Percentiles rank a stretch among this genome's conserved stretches.
Evolutionary conservation across 1,140 invertebrate genomes (phyloP).

Genomic region (Halyomorpha halys): DNA sequence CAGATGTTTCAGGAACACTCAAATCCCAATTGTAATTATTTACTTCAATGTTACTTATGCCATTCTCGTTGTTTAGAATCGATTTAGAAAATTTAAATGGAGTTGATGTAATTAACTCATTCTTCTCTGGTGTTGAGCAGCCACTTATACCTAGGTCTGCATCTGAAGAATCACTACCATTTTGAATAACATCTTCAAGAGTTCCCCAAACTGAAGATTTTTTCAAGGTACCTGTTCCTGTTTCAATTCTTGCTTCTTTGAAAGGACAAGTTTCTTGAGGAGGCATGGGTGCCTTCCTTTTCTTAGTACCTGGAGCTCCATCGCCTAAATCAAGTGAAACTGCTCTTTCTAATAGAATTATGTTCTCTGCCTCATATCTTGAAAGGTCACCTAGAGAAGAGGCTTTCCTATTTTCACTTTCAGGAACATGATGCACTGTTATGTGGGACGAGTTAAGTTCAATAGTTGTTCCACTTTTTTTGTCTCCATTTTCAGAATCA

Average conservation of each 20-base stretch:
- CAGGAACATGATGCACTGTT: conserved; percentile 55
- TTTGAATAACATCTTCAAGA: conserved; percentile 58
- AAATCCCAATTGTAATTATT: conserved; percentile 26
- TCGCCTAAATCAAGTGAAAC: conserved; percentile 71
- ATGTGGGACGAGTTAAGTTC: conserved; percentile 62
- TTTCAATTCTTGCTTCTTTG: conserved; percentile 46
- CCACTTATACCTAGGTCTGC: conserved; percentile 27
- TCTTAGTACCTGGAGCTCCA: conserved; percentile 46
- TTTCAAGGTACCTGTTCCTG: conserved; percentile 53
- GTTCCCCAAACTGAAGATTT: conserved; percentile 65
- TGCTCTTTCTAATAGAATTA: conserved; percentile 56
- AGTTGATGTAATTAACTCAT: conserved; percentile 26
- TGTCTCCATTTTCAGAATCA: conserved; percentile 38
- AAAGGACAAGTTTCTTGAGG: conserved; percentile 36
- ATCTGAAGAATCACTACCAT: conserved; percentile 25
- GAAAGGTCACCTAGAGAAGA: conserved; percentile 70
- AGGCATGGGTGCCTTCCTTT: conserved; percentile 49
- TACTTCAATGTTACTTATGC: conserved; percentile 18
- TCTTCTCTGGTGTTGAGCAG: conserved; percentile 27
- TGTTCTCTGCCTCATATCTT: conserved; percentile 48
- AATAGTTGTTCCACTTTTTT: conserved; percentile 39
- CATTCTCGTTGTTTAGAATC: conserved; percentile 15
- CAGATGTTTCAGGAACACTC: conserved; percentile 23
- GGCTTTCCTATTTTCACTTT: conserved; percentile 57
- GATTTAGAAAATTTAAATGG: conserved; percentile 26